Percentiles rank a stretch among this genome's conserved stretches.
Conservation (phyloP, 2,797 vertebrate genomes). For the Poeciliopsis infans region DNA sequence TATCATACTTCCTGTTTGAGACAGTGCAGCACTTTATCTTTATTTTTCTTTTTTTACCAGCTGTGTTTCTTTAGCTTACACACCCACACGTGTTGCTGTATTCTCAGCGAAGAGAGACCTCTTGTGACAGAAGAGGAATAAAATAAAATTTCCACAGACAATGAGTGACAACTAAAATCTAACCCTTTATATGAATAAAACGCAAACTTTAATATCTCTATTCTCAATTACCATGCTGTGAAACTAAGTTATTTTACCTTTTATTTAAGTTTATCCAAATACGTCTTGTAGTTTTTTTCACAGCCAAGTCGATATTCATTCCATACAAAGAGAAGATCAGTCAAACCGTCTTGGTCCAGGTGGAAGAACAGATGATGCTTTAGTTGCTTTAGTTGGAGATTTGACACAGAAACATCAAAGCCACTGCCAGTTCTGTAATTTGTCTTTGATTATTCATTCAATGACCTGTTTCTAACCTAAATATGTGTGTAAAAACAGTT, state of each 20-base stretch:
- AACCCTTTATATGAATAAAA: background rate
- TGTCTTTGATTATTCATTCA: background rate
- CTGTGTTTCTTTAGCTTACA: background rate
- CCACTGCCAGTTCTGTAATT: background rate
- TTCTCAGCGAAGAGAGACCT: conserved; percentile 48
- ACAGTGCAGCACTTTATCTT: background rate
- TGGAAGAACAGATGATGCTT: background rate
- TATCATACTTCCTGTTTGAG: background rate
- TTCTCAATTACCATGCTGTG: background rate
- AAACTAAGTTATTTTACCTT: background rate
- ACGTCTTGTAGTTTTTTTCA: background rate
- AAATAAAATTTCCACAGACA: conserved; percentile 18
- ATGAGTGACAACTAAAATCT: conserved; percentile 29
- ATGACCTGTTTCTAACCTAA: too few relatives aligned
- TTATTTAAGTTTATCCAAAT: background rate
- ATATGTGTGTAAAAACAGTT: background rate
- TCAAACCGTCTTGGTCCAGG: background rate
- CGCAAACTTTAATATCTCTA: background rate
- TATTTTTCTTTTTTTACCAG: background rate
- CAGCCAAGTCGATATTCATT: background rate
- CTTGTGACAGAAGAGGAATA: conserved; percentile 49
- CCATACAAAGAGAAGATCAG: background rate
- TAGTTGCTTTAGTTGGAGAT: background rate
- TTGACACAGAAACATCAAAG: background rate
- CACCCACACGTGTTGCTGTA: background rate